Evolutionary conservation across 2,113 vertebrate genomes (phyloP), one percentile per base, ranked within the genome.

Genomic region (Odontesthes bonariensis): DNA sequence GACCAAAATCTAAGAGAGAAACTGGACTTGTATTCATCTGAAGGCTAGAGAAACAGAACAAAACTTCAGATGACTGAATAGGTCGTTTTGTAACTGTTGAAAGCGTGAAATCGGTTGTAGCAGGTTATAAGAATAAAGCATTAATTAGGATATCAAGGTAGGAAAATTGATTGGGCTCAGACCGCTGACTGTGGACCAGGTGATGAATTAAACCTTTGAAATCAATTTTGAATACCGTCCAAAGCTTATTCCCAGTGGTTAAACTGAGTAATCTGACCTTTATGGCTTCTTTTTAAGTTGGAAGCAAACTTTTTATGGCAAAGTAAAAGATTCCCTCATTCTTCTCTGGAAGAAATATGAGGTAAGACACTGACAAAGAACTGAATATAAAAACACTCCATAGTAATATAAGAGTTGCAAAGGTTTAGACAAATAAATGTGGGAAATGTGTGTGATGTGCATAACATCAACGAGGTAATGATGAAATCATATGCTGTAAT

Each of bases 201-300:
- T 32, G 54, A 17, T 56, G 54, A 32, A 27, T 56, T 32, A 40
- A 33, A 40, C 63, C 20, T 53, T 22, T 53, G 22, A 49, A 49
- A 49, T 49, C 17, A 1, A 0, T 5, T 19, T 66, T 53, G 22
- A 53, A 14, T 12, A 52, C 20, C 16, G 22, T 49, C 0, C 33
- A 66, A 35, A 49, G 46, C 17, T n/a, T 2, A 49, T 49, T 47
- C 46, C 13, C 42, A 44, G 42, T 44, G 42, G 42, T 44, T 44
- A 44, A 44, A 49, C 6, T 49, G 3, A 6, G 46, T n/a, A 6
- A 7, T 49, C 46, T n/a, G 46, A n/a, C 46, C 17, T 49, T 49
- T 17, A 49, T 19, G 19, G 17, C 46, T 8, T 38, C 6, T 19
- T 49, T 49, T 49, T 0, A 49, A 49, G 46, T 49, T 49, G 19